Conservation (phyloP, 2,888 invertebrate species). For the Epistrophe eligans region DNA sequence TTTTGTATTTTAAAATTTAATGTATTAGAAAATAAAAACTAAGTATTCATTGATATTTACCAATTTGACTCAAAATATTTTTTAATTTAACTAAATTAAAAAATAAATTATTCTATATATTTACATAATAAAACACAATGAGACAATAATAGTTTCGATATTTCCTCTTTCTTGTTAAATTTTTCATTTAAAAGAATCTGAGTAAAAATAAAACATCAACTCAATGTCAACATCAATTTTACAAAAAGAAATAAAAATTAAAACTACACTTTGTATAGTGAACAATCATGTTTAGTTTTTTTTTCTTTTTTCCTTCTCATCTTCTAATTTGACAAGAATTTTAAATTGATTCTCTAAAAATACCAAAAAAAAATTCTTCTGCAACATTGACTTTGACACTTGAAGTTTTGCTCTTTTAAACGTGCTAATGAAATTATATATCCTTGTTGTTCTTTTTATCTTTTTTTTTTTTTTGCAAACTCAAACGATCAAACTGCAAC, state of each 20-base stretch:
- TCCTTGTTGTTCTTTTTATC: constrained; percentile 31
- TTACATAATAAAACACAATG: no score
- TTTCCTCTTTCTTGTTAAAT: no score
- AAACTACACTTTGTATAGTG: background rate
- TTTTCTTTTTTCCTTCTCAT: background rate
- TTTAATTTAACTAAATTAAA: no score
- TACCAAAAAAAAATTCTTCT: constrained; percentile 1
- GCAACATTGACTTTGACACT: constrained; percentile 41
- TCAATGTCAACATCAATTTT: background rate
- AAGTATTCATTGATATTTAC: no score
- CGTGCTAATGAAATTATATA: constrained; percentile 54
- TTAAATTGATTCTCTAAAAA: constrained; percentile 7
- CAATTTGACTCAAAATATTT: no score
- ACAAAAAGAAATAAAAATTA: background rate
- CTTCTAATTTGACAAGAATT: background rate
- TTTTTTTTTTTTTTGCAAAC: constrained; percentile 16
- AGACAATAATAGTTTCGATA: no score
- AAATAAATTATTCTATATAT: no score
- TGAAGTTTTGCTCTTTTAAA: constrained; percentile 28
- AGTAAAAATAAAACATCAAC: background rate
- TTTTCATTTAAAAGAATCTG: no score
- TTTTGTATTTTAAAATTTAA: no score
- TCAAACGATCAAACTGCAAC: constrained; percentile 50
- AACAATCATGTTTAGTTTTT: background rate
- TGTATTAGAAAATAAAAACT: no score